A percentile compares a stretch with the other conserved stretches of the same genome.
Evolutionary conservation across 2,113 vertebrate genomes (phyloP).

Genomic region (Notarius quadriscutis): DNA sequence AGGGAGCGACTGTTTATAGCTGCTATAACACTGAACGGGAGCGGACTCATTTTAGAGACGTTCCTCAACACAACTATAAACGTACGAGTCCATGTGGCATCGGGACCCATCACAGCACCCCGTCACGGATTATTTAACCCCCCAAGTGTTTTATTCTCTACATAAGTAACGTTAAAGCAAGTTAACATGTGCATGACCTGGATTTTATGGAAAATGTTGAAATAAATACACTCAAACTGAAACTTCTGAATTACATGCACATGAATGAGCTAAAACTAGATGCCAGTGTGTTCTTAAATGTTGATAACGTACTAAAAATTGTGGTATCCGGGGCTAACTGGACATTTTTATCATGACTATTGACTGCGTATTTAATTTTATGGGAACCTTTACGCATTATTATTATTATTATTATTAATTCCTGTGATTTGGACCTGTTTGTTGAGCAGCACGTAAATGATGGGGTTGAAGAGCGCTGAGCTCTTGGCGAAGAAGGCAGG

Average conservation of each 20-base stretch:
- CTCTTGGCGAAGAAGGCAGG: conserved; percentile 77
- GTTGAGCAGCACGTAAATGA: conserved; percentile 64
- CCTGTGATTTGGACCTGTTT: conserved; percentile 65
- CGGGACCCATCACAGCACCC: too few relatives aligned
- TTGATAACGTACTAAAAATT: not conserved
- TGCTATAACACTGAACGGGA: too few relatives aligned
- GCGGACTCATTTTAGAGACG: too few relatives aligned
- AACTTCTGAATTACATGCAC: not conserved
- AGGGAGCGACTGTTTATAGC: too few relatives aligned
- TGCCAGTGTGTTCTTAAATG: not conserved
- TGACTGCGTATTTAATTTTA: not conserved
- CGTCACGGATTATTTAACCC: too few relatives aligned
- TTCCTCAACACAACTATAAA: too few relatives aligned
- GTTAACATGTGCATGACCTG: too few relatives aligned
- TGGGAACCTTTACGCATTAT: not conserved
- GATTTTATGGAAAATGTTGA: too few relatives aligned
- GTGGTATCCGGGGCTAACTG: not conserved
- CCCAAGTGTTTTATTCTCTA: too few relatives aligned
- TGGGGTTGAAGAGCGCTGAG: conserved; percentile 67
- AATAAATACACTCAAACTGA: not conserved
- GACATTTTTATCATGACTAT: not conserved
- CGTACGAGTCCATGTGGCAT: too few relatives aligned
- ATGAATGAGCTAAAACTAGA: not conserved
- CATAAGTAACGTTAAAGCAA: too few relatives aligned
- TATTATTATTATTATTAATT: not conserved